These are phyloP conservation scores for Galagoides demidoff DNA, from an alignment of 2,797 vertebrate species.

Conservation along the genomic window DNA sequence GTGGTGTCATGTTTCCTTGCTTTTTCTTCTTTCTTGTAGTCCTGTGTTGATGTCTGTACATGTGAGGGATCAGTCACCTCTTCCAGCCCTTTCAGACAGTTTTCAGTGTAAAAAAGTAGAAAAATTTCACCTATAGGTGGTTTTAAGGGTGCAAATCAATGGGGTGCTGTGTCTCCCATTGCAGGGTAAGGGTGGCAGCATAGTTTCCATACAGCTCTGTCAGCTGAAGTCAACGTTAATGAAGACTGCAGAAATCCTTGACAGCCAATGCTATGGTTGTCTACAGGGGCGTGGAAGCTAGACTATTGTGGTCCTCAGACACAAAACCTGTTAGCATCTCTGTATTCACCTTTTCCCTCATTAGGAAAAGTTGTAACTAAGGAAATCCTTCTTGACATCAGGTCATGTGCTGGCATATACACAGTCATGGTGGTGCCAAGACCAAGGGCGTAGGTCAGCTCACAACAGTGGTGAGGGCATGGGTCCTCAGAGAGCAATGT, in stretches of 20 bases:
- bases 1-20: neutral
- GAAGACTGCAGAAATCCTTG: neutral
- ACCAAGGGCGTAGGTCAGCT: neutral
- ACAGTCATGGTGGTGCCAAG: too few relatives aligned
- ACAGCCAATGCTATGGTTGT: neutral
- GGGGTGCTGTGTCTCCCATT: neutral
- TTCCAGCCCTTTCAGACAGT: neutral
- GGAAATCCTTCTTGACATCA: neutral
- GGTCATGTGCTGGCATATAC: neutral
- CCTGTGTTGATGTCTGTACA: neutral
- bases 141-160: neutral
- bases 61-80: neutral
- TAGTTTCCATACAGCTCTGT: neutral
- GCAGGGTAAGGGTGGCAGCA: neutral
- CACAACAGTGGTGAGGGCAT: neutral
- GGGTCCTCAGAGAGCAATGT: neutral
- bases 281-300: neutral
- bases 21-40: neutral
- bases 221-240: neutral
- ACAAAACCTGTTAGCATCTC: neutral
- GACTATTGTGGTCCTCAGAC: neutral
- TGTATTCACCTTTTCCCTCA: neutral
- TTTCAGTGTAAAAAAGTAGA: neutral
- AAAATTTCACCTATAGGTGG: too few relatives aligned
- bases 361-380: neutral